These are phyloP conservation scores for Caligus rogercresseyi DNA, from an alignment of 1,140 invertebrate genomes.

Conservation along the genomic window DNA sequence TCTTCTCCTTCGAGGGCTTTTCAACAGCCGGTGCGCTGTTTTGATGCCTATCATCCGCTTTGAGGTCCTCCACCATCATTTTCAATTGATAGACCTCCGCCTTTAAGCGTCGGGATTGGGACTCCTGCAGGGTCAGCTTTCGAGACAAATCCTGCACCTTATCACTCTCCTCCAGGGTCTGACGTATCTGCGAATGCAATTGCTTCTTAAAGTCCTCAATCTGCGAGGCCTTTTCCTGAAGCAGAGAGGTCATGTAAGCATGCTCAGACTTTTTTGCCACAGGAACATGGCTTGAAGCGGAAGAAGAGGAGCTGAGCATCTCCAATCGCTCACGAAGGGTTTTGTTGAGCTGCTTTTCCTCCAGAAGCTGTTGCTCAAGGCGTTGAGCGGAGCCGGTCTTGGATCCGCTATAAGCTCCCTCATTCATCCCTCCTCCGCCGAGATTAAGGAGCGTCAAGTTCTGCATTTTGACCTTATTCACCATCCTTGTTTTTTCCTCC, in stretches of 20 bases:
- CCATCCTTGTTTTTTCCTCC: conserved; percentile 18
- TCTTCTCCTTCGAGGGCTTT: background rate
- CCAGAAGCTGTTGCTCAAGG: conserved; percentile 18
- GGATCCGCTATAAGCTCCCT: background rate
- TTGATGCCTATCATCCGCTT: background rate
- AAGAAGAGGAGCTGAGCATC: conserved; percentile 16
- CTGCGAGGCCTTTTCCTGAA: conserved; percentile 13
- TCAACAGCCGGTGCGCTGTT: background rate
- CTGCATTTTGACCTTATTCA: conserved; percentile 21
- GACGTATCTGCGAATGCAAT: conserved; percentile 19
- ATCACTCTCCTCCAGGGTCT: conserved; percentile 22
- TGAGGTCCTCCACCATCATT: conserved; percentile 22
- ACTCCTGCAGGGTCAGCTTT: conserved; percentile 20
- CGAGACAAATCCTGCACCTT: conserved; percentile 21
- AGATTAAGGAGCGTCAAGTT: background rate
- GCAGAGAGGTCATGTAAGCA: conserved; percentile 4
- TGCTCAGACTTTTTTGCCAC: conserved; percentile 12
- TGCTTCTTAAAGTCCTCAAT: conserved; percentile 16
- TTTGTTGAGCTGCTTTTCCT: conserved; percentile 15
- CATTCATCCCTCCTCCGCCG: background rate
- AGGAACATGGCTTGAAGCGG: conserved; percentile 7
- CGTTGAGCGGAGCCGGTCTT: conserved; percentile 1
- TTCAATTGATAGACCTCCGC: conserved; percentile 21
- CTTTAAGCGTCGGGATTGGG: background rate
- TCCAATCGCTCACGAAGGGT: conserved; percentile 15